Evolutionary conservation across 2,888 invertebrate genomes (phyloP).

Genomic region (Lycocerus yunnanus): DNA sequence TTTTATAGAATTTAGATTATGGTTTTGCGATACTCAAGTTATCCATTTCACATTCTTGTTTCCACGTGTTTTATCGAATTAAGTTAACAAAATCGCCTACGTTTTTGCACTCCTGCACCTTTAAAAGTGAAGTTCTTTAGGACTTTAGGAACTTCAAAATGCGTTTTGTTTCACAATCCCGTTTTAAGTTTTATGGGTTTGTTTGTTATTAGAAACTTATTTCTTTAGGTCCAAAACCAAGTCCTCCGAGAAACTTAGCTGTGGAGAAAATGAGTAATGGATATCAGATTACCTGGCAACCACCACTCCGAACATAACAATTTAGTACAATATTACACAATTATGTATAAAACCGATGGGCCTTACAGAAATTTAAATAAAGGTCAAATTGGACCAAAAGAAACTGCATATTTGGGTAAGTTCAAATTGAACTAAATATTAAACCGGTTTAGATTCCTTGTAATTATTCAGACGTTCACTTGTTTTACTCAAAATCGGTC

Average conservation of each 20-base stretch:
- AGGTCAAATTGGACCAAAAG: conserved; percentile 86
- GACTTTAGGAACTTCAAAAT: conserved; percentile 66
- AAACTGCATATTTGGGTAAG: conserved; percentile 84
- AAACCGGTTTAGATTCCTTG: too few relatives aligned
- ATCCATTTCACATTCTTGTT: conserved; percentile 4
- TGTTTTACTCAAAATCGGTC: too few relatives aligned
- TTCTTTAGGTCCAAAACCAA: conserved; percentile 84
- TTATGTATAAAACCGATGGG: conserved; percentile 89
- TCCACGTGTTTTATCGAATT: conserved; percentile 8
- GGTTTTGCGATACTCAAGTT: conserved; percentile 32
- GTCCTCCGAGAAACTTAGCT: conserved; percentile 87
- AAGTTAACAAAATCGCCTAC: neutral
- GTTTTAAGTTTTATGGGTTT: neutral
- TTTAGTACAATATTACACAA: conserved; percentile 86
- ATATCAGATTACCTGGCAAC: conserved; percentile 89
- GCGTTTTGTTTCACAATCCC: neutral
- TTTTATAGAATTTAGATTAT: conserved; percentile 40
- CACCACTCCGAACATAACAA: conserved; percentile 80
- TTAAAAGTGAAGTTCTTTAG: conserved; percentile 66
- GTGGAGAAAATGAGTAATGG: conserved; percentile 89
- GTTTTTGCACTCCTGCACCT: neutral
- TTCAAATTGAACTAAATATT: too few relatives aligned
- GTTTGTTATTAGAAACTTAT: conserved; percentile 6
- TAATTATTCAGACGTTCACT: too few relatives aligned
- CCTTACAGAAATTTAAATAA: conserved; percentile 88